Base-by-base conservation (phyloP, 2,113 vertebrate genomes). In the Siniperca knerii region DNA sequence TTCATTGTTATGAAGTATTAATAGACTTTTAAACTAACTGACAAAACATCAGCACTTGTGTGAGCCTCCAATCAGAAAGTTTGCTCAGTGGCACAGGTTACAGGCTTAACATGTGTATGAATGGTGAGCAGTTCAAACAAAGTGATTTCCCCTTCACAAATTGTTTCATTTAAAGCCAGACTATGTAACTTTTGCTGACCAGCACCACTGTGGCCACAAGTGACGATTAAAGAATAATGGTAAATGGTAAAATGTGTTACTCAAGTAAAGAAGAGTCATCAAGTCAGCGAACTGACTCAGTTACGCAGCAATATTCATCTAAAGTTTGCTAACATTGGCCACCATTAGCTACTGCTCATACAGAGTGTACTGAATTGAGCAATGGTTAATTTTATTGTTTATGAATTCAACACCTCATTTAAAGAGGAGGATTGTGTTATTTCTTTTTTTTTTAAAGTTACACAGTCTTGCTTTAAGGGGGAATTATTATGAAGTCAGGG, bases 1-100 rank as follows among this genome's bases (percentile, higher is more conserved):
- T 8, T 33, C 8, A 54, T n/a, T 75, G 48, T 83, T 82, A 62
- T 69, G 40, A 74, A 88, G 77, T 75, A 74, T 68, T 77, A 80
- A 73, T 33, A 77, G 37, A 79, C 77, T 81, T 82, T 69, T 54
- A 78, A 82, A 82, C 11, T 52, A 70, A 67, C 11, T 66, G 66
- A 74, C 37, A 77, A 57, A 81, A 52, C n/a, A 79, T 11, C 72
- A 74, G 33, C 40, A 6, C 2, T 6, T 42, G 1, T 66, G 44
- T 23, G 2, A 50, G 23, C 33, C 67, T 74, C 0, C 23, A 73
- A 54, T 20, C 40, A 48, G n/a, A 40, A n/a, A 7, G 8, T 37
- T 40, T 48, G 20, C 18, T 33, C 29, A 1, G 20, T 29, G 23
- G 3, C 23, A 37, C 1, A 8, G 37, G 20, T 37, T 12, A 23